A percentile compares a stretch with the other conserved stretches of the same genome.
These are phyloP conservation scores for Mirounga angustirostris DNA, from an alignment of 2,113 vertebrate species.

Conservation along the genomic window DNA sequence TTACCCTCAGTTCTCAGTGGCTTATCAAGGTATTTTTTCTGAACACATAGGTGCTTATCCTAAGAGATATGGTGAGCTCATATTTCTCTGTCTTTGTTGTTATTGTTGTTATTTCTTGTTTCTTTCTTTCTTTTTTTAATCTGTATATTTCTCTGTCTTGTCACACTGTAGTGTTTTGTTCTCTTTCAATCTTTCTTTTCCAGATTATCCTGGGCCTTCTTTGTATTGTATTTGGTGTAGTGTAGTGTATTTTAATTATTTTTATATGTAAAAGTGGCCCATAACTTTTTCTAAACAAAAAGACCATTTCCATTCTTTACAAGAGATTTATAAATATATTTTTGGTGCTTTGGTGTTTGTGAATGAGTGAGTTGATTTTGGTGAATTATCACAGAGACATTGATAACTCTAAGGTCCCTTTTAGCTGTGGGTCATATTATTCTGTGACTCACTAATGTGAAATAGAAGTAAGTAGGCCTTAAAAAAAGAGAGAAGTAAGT, in stretches of 20 bases:
- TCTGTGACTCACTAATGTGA: background rate
- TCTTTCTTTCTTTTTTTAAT: no score
- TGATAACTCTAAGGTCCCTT: background rate
- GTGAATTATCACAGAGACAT: background rate
- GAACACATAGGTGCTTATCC: no score
- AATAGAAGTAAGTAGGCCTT: background rate
- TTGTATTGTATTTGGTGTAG: background rate
- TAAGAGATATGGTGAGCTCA: no score
- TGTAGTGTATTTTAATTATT: background rate
- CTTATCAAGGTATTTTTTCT: no score
- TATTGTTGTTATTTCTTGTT: no score
- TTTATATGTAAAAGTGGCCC: background rate
- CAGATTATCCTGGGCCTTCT: background rate
- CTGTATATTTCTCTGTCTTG: background rate
- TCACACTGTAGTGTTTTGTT: background rate
- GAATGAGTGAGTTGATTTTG: conserved; percentile 27
- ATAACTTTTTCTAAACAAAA: background rate
- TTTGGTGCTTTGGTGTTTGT: background rate
- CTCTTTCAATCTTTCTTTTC: background rate
- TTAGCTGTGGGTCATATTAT: background rate
- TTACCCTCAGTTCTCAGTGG: no score
- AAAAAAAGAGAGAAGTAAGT: conserved; percentile 4
- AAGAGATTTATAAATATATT: background rate
- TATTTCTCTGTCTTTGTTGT: no score
- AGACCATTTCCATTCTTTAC: background rate